Base-by-base conservation (phyloP, 2,888 invertebrate species). In the Hyposoter dolosus region DNA sequence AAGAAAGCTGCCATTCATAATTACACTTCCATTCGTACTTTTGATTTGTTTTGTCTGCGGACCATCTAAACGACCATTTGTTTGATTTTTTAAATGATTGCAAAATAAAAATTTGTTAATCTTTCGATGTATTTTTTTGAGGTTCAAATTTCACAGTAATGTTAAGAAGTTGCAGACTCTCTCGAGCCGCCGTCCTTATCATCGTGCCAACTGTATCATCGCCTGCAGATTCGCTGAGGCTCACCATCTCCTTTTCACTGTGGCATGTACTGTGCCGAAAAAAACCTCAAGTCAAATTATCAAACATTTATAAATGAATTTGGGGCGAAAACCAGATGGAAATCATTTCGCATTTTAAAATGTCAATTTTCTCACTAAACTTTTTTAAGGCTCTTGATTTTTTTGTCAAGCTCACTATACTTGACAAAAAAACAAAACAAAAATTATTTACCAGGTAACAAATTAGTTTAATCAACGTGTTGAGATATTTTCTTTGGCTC, bases 121-220 rank as follows among this genome's bases (percentile, higher is more conserved):
- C 3, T 9, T n/a, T n/a, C n/a, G n/a, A 35, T 40, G n/a, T 65
- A 65, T 65, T 65, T 65, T 65, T 9, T 40, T 10, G 35, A 65
- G 65, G n/a, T 40, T n/a, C 7, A 72, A 72, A 53, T 35, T 72
- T 53, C n/a, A 72, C 50, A 72, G 71, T 72, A 72, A 72, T 72
- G 35, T 72, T 53, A 35, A 43, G 71, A 72, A 72, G 71, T 72
- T 72, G 35, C 71, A 72, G 71, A 72, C 71, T 72, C 50, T 72
- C 19, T 53, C 71, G 71, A 72, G 71, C 71, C 50, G 71, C 2
- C 71, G 9, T 71, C 47, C 32, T 72, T 72, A 53, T 35, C 71
- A 53, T 19, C 71, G 71, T 53, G 71, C 71, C 50, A 53, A 50
- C 50, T 72, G 35, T 50, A 35, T 35, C 71, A n/a, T 53, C 71